Percentiles rank a stretch among this genome's conserved stretches.
These are phyloP conservation scores for Salvelinus fontinalis DNA, from an alignment of 2,113 vertebrate species.

Conservation along the genomic window DNA sequence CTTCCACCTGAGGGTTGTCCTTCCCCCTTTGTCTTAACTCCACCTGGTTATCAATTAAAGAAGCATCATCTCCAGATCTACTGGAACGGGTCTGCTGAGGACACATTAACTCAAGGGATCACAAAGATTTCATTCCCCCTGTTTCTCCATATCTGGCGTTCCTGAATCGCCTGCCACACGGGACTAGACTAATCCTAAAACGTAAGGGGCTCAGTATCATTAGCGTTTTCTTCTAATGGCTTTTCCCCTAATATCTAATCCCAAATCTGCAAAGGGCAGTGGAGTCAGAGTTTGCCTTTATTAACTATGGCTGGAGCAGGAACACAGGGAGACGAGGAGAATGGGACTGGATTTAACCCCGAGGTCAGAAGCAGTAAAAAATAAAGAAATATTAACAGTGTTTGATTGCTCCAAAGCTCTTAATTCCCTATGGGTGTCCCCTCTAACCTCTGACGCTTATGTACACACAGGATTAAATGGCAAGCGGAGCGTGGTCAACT, in stretches of 20 bases:
- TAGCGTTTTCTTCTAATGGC: slow-evolving; percentile 50
- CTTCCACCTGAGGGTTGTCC: too few relatives aligned
- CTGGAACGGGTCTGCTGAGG: slow-evolving; percentile 43
- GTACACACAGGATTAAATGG: slow-evolving; percentile 50
- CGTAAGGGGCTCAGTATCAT: slow-evolving; percentile 44
- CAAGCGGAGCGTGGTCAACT: slow-evolving; percentile 40
- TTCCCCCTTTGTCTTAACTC: slow-evolving; percentile 20
- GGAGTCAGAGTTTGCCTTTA: slow-evolving; percentile 51
- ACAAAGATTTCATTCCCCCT: slow-evolving; percentile 37
- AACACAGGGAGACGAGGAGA: slow-evolving; percentile 17
- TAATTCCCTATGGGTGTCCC: slow-evolving; percentile 24
- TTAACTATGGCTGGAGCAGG: slow-evolving; percentile 43
- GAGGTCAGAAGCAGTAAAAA: slow-evolving; percentile 52
- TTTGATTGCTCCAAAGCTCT: slow-evolving; percentile 46
- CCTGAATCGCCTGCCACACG: slow-evolving; percentile 4
- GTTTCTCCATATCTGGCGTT: slow-evolving; percentile 26
- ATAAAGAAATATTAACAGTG: slow-evolving; percentile 63
- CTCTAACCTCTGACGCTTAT: slow-evolving; percentile 50
- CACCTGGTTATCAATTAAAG: slow-evolving; percentile 58
- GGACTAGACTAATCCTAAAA: slow-evolving; percentile 55
- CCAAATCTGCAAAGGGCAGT: slow-evolving; percentile 33
- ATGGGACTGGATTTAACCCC: slow-evolving; percentile 29
- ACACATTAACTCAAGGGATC: slow-evolving; percentile 44
- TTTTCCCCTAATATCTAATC: slow-evolving; percentile 61
- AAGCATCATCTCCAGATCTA: slow-evolving; percentile 44